These are phyloP conservation scores for Drosophila maculinotata DNA, from an alignment of 2,888 invertebrate species.

Conservation along the genomic window DNA sequence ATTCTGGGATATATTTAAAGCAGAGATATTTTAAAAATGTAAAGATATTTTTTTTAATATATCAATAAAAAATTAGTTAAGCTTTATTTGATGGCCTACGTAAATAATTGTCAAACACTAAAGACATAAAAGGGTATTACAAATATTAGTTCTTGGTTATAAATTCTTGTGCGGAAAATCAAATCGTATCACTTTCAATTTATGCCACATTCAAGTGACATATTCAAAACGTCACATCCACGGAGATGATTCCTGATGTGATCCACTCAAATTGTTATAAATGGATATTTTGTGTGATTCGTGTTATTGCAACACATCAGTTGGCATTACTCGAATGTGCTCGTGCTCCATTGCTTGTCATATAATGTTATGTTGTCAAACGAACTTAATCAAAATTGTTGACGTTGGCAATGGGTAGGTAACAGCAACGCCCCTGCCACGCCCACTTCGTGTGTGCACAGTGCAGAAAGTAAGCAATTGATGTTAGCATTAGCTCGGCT, in stretches of 20 bases:
- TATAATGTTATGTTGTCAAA: slow-evolving; percentile 32
- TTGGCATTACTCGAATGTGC: slow-evolving; percentile 23
- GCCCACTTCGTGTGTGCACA: slow-evolving; percentile 16
- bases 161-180: no score
- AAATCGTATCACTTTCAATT: slow-evolving; percentile 1
- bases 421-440: slow-evolving; percentile 32
- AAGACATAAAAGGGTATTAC: no score
- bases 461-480: slow-evolving; percentile 57
- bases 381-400: slow-evolving; percentile 52
- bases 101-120: no score
- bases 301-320: slow-evolving; percentile 34
- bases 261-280: slow-evolving; percentile 39
- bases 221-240: slow-evolving; percentile 2
- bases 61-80: no score
- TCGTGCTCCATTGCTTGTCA: slow-evolving; percentile 27
- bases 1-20: no score
- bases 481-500: slow-evolving; percentile 64
- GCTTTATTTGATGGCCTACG: no score
- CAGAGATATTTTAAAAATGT: no score
- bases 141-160: no score
- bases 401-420: slow-evolving; percentile 21
- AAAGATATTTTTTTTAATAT: no score
- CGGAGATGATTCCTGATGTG: not conserved
- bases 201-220: not conserved
- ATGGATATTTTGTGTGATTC: slow-evolving; percentile 37